Base-by-base conservation (phyloP, 2,888 invertebrate genomes). In the Himalopsyche anomala region DNA sequence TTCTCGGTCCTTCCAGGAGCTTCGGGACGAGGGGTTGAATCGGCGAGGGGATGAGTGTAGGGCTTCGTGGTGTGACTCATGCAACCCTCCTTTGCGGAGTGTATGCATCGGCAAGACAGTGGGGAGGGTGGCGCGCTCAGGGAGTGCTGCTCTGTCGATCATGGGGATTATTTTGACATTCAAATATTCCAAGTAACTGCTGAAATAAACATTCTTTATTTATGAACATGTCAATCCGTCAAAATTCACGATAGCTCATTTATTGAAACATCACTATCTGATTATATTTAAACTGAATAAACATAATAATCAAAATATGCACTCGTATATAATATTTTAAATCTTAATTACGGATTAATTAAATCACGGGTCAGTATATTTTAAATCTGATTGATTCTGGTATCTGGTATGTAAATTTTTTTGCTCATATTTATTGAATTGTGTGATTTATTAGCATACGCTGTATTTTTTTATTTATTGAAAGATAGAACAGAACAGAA, bases 31-130 rank as follows among this genome's bases (percentile, higher is more conserved):
- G 80, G 38, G 40, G n/a, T 4, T 28, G 6, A 74, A 17, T 38
- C 74, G 28, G 74, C 28, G 74, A 38, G 80, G 80, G 45, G 80
- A n/a, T 42, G 80, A 19, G 80, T n/a, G 19, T 42, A 80, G 80
- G 45, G 80, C 80, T 80, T 80, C 80, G 80, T 19, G 45, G 80
- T 80, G 51, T 80, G 80, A 80, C 45, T 80, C 80, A 80, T 51
- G 80, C 80, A 28, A 80, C 80, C 80, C 80, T 80, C 74, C 74
- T 36, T 74, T 36, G 74, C 5, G 15, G 74, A 74, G 74, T 74
- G 38, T 36, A 74, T 74, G 74, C 74, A 36, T 38, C 36, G 38
- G 74, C 3, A 74, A 74, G 74, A 74, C 80, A 51, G 8, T 11
- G 80, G 19, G 12, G 80, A 80, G 51, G 80, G 80, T 42, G 45